Evolutionary conservation across 2,113 vertebrate genomes (phyloP), one percentile per base, ranked within the genome.

Genomic region (Syngnathoides biaculeatus): DNA sequence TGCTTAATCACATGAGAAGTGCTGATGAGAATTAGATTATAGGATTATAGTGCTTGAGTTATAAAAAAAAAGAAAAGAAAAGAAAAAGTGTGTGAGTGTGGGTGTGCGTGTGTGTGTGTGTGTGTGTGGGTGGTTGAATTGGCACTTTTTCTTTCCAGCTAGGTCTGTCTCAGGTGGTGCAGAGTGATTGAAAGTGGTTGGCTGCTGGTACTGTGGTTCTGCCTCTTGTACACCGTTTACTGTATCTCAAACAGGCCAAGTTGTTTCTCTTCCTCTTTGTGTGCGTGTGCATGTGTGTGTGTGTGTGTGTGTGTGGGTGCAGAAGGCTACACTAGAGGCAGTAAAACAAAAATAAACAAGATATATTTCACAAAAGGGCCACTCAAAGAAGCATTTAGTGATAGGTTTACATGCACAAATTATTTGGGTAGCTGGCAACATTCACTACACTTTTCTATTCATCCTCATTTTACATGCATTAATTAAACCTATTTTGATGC

Each of bases 181-280:
- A 72, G 65, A 65, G 19, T 63, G 39, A 65, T 45, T 63, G 65
- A 75, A 66, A 42, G 69, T n/a, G 57, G 57, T 38, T 57, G 62
- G 56, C 45, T 69, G 65, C 71, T 64, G 69, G 55, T 79, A 13
- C n/a, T n/a, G n/a, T n/a, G n/a, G 43, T 60, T 72, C 62, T 74
- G 57, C 74, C 78, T 64, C 70, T 43, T 27, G 11, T 56, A 73
- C 69, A 71, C 72, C 71, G 64, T 53, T 79, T 35, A 45, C 58
- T 69, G 35, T 64, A 40, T 63, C 5, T 71, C 73, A 86, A 76
- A 86, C 40, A 62, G 79, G 74, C 84, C 82, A 87, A 85, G 87
- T 86, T 71, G 73, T 79, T 72, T 79, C 73, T 82, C 71, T 88
- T 87, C 85, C 84, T 84, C 73, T 83, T 15, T 38, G 30, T 38